Conservation (phyloP, 2,113 vertebrate genomes). For the Cyanistes caeruleus region DNA sequence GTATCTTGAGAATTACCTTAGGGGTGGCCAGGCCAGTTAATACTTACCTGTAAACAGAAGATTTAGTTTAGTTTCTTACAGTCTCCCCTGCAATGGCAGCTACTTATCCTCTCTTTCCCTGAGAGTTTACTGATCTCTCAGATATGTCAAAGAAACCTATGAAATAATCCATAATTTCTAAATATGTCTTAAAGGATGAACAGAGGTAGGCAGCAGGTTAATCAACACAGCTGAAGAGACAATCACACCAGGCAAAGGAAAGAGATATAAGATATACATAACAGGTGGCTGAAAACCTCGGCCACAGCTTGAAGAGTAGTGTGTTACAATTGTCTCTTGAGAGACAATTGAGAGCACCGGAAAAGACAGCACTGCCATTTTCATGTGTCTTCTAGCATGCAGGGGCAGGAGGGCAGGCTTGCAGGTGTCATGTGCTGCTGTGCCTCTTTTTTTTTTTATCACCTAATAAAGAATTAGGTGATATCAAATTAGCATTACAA, state of each 20-base stretch:
- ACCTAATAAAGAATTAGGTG: not conserved
- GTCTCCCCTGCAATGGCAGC: not conserved
- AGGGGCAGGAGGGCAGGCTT: accelerated
- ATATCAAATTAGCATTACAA: not conserved
- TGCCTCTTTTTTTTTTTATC: not conserved
- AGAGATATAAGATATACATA: not conserved
- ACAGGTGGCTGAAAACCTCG: not conserved
- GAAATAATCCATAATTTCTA: not conserved
- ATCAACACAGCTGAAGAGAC: not conserved
- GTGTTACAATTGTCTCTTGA: not conserved
- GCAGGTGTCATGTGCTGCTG: no score
- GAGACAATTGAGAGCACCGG: not conserved
- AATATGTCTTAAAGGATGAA: not conserved
- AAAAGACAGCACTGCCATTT: not conserved
- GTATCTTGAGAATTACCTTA: not conserved
- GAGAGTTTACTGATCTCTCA: not conserved
- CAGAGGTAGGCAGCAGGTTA: not conserved
- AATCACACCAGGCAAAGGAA: not conserved
- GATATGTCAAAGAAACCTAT: not conserved
- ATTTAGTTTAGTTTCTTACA: not conserved
- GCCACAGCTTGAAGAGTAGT: not conserved
- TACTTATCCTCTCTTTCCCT: not conserved
- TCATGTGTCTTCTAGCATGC: accelerated
- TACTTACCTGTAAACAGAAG: not conserved
- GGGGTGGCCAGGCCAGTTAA: not conserved